phyloP scores from a whole-genome alignment of 2,113 vertebrate species.

The Vulpes lagopus region DNA sequence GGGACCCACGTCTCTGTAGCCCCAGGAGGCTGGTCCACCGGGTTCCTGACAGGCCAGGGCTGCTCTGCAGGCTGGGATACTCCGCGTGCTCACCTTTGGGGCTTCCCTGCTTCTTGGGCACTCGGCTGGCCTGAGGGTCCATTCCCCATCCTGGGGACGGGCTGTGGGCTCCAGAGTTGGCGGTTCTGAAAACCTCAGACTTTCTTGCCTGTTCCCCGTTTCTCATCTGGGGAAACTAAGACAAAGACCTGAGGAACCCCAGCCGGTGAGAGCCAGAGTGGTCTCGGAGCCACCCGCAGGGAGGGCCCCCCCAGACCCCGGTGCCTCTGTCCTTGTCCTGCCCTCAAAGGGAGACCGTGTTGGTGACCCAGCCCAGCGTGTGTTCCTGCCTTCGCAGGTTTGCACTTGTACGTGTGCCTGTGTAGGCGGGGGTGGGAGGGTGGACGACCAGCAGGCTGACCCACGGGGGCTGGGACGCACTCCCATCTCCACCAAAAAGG shows the following conservation, averaged over 20 bases:
- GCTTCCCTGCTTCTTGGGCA: not conserved
- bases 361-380: not conserved
- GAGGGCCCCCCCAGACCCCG: not conserved
- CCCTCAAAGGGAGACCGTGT: not conserved
- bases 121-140: no score
- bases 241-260: not conserved
- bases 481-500: not conserved
- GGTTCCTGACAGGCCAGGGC: not conserved
- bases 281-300: not conserved
- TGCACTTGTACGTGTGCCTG: not conserved
- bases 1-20: not conserved
- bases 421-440: not conserved
- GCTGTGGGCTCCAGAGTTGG: not conserved
- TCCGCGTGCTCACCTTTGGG: not conserved
- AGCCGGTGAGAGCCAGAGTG: not conserved
- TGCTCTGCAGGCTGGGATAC: not conserved
- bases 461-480: not conserved
- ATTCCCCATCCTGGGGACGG: not conserved
- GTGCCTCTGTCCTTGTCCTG: not conserved
- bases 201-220: not conserved
- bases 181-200: not conserved
- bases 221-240: not conserved
- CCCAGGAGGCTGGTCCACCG: not conserved
- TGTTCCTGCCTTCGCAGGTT: rapidly evolving
- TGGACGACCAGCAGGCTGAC: not conserved